Evolutionary conservation across 2,888 invertebrate species (phyloP).

Genomic region (Lycophotia porphyrea): DNA sequence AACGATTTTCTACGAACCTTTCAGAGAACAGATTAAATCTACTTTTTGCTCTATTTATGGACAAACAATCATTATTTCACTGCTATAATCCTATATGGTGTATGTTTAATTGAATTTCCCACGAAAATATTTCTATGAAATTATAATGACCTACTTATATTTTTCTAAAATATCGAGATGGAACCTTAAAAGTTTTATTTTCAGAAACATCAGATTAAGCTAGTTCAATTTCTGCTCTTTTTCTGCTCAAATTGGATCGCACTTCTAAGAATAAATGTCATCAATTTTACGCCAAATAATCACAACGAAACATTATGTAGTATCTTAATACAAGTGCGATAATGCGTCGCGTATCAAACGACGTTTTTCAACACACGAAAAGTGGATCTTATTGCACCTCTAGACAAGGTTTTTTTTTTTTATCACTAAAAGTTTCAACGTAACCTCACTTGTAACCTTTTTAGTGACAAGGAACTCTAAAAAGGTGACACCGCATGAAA

Average conservation of each 20-base stretch:
- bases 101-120: neutral
- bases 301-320: neutral
- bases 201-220: neutral
- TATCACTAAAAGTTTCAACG: neutral
- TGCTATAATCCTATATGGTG: neutral
- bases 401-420: neutral
- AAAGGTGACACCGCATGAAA: constrained; percentile 78
- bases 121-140: neutral
- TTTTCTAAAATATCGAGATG: neutral
- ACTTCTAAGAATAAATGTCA: neutral
- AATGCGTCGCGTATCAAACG: neutral
- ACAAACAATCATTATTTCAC: neutral
- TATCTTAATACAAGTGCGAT: neutral
- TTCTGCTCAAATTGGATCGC: neutral
- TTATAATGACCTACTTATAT: neutral
- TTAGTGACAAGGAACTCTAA: constrained; percentile 59
- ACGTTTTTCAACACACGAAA: neutral
- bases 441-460: constrained; percentile 7
- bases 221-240: neutral
- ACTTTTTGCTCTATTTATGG: neutral
- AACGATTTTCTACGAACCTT: constrained; percentile 10
- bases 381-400: neutral
- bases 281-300: neutral
- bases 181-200: neutral
- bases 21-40: neutral